Conservation (phyloP, 2,888 invertebrate genomes). For the Neoaliturus tenellus region DNA sequence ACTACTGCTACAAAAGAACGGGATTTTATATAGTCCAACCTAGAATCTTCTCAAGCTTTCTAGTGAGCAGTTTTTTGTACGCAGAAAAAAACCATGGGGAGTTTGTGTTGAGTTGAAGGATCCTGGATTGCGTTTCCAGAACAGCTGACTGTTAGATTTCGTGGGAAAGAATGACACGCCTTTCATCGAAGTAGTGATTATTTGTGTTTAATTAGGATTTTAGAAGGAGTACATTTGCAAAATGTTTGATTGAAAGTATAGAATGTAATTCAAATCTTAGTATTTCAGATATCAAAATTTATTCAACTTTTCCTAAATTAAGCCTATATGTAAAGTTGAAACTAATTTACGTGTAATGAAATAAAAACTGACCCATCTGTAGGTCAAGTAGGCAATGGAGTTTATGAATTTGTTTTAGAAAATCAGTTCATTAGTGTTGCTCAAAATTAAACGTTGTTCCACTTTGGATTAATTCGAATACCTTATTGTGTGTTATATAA, state of each 20-base stretch:
- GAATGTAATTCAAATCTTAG: background rate
- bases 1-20: too few species aligned
- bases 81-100: background rate
- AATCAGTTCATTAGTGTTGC: constrained; percentile 4
- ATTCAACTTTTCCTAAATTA: background rate
- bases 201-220: background rate
- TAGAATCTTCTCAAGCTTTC: too few species aligned
- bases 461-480: background rate
- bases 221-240: background rate
- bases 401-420: constrained; percentile 25
- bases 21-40: too few species aligned
- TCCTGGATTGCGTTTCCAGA: background rate
- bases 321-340: background rate
- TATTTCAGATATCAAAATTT: background rate
- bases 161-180: constrained; percentile 35
- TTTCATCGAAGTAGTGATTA: constrained; percentile 30
- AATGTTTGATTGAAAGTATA: background rate
- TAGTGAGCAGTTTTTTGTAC: too few species aligned
- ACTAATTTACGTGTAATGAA: background rate
- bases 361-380: constrained; percentile 22
- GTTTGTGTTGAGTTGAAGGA: constrained; percentile 1
- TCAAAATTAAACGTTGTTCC: background rate
- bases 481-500: background rate
- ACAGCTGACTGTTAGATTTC: constrained; percentile 31
- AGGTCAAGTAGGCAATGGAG: constrained; percentile 33